Base-by-base conservation (phyloP, 2,113 vertebrate species). In the Lates calcarifer region DNA sequence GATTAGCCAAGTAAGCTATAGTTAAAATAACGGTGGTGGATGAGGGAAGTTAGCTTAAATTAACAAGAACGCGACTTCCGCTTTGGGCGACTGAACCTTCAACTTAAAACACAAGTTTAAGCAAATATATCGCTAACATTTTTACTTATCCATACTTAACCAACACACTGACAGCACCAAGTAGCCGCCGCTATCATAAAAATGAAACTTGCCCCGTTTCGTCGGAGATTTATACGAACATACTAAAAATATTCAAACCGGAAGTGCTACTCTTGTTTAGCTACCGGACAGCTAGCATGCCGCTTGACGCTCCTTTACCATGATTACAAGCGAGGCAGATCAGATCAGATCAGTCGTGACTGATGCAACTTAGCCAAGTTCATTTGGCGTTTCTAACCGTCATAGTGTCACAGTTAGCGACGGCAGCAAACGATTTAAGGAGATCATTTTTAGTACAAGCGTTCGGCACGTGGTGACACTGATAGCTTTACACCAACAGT, bases 1-100 rank as follows among this genome's bases (percentile, higher is more conserved):
- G 68, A 88, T 82, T 74, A 87, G 77, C 80, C 10, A 56, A 80
- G 47, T 63, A 24, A 53, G 56, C 57, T 83, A 65, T 66, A 56
- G 60, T 62, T 29, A 49, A 33, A 57, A 57, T 35, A 58, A 74
- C 22, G 51, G 18, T 35, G 14, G 12, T 24, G 6, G 22, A 17
- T 5, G 35, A 66, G 55, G 49, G 8, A 49, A 3, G 47, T 31
- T 58, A 22, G 28, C 63, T 39, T n/a, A 15, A 43, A 77, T 55
- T 7, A 31, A 20, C 17, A 35, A 47, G 0, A n/a, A 1, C 15
- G 58, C 31, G 2, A 79, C 74, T 88, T 90, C 86, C 89, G 75
- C 15, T 62, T 58, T 7, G 60, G 39, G 47, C 5, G 26, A 43
- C 14, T 14, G 11, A 9, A 1, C 15, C 73, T 72, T 6, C 57